phyloP scores from a whole-genome alignment of 2,113 vertebrate species.

The Sinocyclocheilus maitianheensis region DNA sequence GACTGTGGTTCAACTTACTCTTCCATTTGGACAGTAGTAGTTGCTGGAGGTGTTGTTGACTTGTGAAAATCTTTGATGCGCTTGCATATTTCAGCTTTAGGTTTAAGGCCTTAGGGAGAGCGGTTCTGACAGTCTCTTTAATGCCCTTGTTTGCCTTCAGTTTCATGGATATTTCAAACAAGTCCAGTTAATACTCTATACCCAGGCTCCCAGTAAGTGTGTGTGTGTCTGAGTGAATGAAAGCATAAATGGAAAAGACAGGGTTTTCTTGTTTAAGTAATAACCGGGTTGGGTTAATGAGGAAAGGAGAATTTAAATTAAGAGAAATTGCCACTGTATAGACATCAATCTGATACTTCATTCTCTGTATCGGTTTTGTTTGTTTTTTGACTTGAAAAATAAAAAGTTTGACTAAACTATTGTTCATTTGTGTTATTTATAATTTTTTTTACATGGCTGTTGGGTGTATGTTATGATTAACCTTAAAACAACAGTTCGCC shows the following conservation, averaged over 20 bases:
- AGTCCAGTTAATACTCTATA: slow-evolving; percentile 58
- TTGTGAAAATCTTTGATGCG: slow-evolving; percentile 14
- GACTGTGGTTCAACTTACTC: neutral
- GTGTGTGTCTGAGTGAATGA: slow-evolving; percentile 36
- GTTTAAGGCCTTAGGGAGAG: slow-evolving; percentile 48
- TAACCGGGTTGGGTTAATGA: slow-evolving; percentile 40
- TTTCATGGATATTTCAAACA: slow-evolving; percentile 53
- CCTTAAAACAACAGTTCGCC: too few relatives aligned
- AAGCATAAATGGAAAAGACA: slow-evolving; percentile 58
- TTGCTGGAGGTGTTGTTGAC: slow-evolving; percentile 22
- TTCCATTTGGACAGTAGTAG: slow-evolving; percentile 16
- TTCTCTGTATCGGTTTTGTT: slow-evolving; percentile 77
- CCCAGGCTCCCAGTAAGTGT: slow-evolving; percentile 61
- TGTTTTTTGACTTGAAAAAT: slow-evolving; percentile 74
- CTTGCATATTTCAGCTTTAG: slow-evolving; percentile 54
- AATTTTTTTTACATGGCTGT: neutral
- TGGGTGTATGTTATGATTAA: neutral
- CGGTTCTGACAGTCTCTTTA: slow-evolving; percentile 42
- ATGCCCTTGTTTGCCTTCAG: slow-evolving; percentile 50
- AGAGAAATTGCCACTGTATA: slow-evolving; percentile 76
- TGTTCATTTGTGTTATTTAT: neutral
- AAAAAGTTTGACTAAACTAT: slow-evolving; percentile 79
- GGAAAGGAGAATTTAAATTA: slow-evolving; percentile 75
- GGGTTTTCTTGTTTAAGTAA: slow-evolving; percentile 65
- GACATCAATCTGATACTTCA: slow-evolving; percentile 73